Percentiles rank a stretch among this genome's conserved stretches.
phyloP scores from a whole-genome alignment of 2,888 invertebrate genomes.

The Hypena proboscidalis region DNA sequence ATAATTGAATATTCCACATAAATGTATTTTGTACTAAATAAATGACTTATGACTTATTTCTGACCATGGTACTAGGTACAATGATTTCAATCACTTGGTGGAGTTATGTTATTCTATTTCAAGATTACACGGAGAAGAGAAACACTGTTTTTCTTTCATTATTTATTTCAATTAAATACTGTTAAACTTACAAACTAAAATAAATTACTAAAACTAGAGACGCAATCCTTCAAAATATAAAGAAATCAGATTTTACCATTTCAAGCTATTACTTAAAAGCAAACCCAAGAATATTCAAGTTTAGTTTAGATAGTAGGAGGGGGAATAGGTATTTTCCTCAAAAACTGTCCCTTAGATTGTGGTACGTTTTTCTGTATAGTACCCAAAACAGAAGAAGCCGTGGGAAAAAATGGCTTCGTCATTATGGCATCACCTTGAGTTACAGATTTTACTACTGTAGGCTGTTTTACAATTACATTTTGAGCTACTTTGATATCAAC shows the following conservation, averaged over 20 bases:
- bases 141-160: too few relatives aligned
- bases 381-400: constrained; percentile 56
- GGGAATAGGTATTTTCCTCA: constrained; percentile 65
- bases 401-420: constrained; percentile 53
- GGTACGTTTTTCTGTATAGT: constrained; percentile 42
- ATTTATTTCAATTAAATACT: too few relatives aligned
- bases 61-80: too few relatives aligned
- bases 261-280: neutral
- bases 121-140: too few relatives aligned
- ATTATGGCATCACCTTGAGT: neutral
- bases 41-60: too few relatives aligned
- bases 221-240: too few relatives aligned
- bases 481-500: neutral
- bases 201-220: constrained; percentile 3
- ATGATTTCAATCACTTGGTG: too few relatives aligned
- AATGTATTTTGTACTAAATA: too few relatives aligned
- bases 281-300: too few relatives aligned
- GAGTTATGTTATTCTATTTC: too few relatives aligned
- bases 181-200: constrained; percentile 2
- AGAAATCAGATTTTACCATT: too few relatives aligned
- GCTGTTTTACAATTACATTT: neutral
- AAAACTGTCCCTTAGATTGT: constrained; percentile 55
- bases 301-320: constrained; percentile 53
- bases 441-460: neutral
- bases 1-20: too few relatives aligned